Evolutionary conservation across 2,888 invertebrate species (phyloP).

Genomic region (Lepidochitona cinerea): DNA sequence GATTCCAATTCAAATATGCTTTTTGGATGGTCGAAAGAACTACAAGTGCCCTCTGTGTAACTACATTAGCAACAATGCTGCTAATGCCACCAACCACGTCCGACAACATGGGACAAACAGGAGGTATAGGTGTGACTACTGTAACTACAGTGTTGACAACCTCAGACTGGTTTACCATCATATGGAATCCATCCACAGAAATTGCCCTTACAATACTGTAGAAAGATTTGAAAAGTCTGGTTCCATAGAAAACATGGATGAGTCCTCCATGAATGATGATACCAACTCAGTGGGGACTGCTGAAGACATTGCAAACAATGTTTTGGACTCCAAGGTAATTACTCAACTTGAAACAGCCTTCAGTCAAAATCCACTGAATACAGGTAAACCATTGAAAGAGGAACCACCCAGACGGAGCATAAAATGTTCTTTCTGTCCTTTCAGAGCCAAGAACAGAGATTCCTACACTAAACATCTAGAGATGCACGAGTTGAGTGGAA

Average conservation of each 20-base stretch:
- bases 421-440: constrained; percentile 33
- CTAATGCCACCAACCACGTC: constrained; percentile 48
- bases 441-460: constrained; percentile 8
- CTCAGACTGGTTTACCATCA: constrained; percentile 49
- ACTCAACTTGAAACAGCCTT: not conserved
- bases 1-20: constrained; percentile 42
- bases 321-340: not conserved
- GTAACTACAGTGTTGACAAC: constrained; percentile 59
- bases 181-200: constrained; percentile 30
- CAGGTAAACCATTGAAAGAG: not conserved
- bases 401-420: not conserved
- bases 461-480: not conserved
- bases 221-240: not conserved
- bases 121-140: constrained; percentile 51
- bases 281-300: not conserved
- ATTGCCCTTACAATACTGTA: constrained; percentile 1
- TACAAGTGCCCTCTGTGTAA: constrained; percentile 73
- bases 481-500: constrained; percentile 3
- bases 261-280: not conserved
- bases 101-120: constrained; percentile 49
- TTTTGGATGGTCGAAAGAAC: constrained; percentile 49
- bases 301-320: not conserved
- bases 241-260: not conserved
- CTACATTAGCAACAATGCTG: constrained; percentile 50
- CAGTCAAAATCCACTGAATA: not conserved